These are phyloP conservation scores for Melanostoma scalare DNA, from an alignment of 2,888 invertebrate genomes.

Conservation along the genomic window DNA sequence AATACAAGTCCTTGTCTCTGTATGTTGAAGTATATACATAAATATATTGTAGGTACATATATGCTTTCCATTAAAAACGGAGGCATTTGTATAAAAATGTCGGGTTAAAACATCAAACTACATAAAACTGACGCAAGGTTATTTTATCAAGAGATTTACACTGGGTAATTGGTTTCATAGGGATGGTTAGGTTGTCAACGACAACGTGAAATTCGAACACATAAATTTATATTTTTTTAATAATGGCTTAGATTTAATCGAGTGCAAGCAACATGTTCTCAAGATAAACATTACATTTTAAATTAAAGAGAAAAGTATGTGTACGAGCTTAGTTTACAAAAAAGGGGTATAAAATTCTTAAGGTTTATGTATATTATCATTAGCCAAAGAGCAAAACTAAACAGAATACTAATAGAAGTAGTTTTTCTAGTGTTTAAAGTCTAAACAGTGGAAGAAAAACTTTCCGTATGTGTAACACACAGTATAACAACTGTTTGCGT, in stretches of 20 bases:
- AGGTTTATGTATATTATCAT: too few species aligned
- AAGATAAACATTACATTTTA: neutral
- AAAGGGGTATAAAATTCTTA: too few species aligned
- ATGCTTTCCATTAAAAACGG: slow-evolving; percentile 18
- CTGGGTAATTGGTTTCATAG: slow-evolving; percentile 35
- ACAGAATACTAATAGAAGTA: too few species aligned
- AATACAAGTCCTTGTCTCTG: slow-evolving; percentile 20
- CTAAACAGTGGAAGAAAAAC: too few species aligned
- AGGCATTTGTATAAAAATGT: slow-evolving; percentile 8
- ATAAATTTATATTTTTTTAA: neutral
- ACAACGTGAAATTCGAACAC: neutral
- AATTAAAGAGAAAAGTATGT: too few species aligned
- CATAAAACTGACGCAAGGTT: slow-evolving; percentile 36
- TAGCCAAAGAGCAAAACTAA: too few species aligned
- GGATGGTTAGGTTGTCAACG: slow-evolving; percentile 22
- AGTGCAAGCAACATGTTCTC: neutral
- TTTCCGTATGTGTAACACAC: too few species aligned
- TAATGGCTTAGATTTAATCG: neutral
- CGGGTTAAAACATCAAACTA: slow-evolving; percentile 37
- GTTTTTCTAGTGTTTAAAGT: too few species aligned
- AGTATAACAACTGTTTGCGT: too few species aligned
- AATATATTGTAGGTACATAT: slow-evolving; percentile 2
- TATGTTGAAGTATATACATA: neutral
- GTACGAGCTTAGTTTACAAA: too few species aligned
- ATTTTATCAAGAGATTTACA: slow-evolving; percentile 26